Evolutionary conservation across 2,113 vertebrate genomes (phyloP), one percentile per base, ranked within the genome.

Genomic region (Gnathonemus echidnorhynchus): DNA sequence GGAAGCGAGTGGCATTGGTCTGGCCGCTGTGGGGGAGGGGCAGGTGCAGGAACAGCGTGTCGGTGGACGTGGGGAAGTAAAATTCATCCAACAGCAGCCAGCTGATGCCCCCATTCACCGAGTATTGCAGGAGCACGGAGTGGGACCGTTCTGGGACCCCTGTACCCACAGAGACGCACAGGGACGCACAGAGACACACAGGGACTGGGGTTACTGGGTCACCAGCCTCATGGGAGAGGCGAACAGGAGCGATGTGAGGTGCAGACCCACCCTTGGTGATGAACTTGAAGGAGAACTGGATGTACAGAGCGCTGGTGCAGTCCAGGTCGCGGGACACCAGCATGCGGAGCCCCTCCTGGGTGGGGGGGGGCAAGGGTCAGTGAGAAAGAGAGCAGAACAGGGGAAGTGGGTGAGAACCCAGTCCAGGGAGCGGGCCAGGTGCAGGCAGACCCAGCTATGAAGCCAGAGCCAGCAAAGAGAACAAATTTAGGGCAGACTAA

Each of bases 71-170:
- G 8, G 98, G 97, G 93, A 99, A 99, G 93, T 98, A 99, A 93
- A 99, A 98, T 94, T 99, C 98, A 92, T 99, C 98, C 94, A 99
- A 94, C 90, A 99, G 95, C 88, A 98, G 95, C 98, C 98, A 99
- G 90, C 96, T 98, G 92, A 99, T 98, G 15, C 98, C 98, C 53
- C 98, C 97, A 0, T 97, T 99, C 94, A 98, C 93, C 4, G 98
- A 99, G 93, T 97, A 99, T 91, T 99, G 98, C 91, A 99, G 95
- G 77, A 99, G 95, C 91, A 99, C 96, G 10, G 98, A 98, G 94
- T 99, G 98, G 87, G 98, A 99, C 87, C 98, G 97, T 93, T 99
- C 98, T 0, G 98, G 98, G 2, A 97, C 97, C 58, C 98, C 98
- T 99, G 91, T 48, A 93, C 90, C 88, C 19, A 91, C 21, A 91